Evolutionary conservation across 2,888 invertebrate genomes (phyloP).

Genomic region (Ryuthela nishihirai): DNA sequence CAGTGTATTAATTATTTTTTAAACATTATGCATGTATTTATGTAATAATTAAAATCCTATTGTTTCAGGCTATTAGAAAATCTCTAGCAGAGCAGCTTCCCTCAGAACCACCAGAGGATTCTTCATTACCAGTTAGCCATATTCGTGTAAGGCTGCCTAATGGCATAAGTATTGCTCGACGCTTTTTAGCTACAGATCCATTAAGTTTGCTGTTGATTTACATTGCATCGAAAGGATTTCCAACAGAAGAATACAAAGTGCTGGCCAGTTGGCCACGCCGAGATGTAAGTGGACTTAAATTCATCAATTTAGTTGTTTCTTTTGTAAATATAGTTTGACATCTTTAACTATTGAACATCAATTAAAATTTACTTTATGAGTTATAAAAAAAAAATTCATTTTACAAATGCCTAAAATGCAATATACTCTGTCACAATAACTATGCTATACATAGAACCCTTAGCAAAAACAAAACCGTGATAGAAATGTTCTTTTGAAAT

Average conservation of each 20-base stretch:
- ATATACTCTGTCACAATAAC: too few species aligned
- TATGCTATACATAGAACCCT: too few species aligned
- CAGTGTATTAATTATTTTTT: conserved; percentile 14
- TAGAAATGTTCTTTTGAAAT: too few species aligned
- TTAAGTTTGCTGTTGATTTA: conserved; percentile 77
- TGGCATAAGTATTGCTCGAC: conserved; percentile 69
- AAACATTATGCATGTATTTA: too few species aligned
- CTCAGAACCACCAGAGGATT: conserved; percentile 50
- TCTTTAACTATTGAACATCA: too few species aligned
- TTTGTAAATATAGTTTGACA: too few species aligned
- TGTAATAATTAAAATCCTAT: too few species aligned
- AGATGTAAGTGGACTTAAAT: conserved; percentile 68
- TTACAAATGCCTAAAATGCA: too few species aligned
- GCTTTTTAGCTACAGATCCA: conserved; percentile 63
- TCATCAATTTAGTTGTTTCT: too few species aligned
- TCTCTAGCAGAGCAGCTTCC: conserved; percentile 51
- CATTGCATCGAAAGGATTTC: conserved; percentile 82
- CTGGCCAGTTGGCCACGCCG: conserved; percentile 90
- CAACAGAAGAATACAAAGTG: conserved; percentile 81
- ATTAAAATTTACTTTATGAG: too few species aligned
- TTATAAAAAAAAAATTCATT: too few species aligned
- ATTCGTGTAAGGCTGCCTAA: conserved; percentile 77
- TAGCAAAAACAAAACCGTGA: too few species aligned
- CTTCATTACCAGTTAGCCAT: conserved; percentile 45
- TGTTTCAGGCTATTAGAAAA: conserved; percentile 50